phyloP scores from a whole-genome alignment of 2,113 vertebrate species.

The Lethenteron reissneri region DNA sequence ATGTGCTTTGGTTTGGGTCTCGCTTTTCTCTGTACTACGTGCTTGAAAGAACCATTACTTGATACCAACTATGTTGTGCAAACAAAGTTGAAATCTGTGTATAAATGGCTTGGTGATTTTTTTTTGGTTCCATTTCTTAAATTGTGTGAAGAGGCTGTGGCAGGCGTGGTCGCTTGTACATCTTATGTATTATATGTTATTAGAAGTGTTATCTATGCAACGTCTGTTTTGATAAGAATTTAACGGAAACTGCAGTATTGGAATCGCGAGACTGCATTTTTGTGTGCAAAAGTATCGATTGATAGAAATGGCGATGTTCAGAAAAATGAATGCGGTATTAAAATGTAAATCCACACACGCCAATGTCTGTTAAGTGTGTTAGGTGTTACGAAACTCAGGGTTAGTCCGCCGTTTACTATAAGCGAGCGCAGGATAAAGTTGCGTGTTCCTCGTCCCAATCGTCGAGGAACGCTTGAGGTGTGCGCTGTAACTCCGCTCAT shows the following conservation, averaged over 20 bases:
- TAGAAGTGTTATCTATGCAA: slow-evolving; percentile 5
- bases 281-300: background rate
- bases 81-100: slow-evolving; percentile 1
- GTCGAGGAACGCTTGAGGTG: too few relatives aligned
- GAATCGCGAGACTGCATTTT: background rate
- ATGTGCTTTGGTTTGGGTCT: background rate
- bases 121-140: slow-evolving; percentile 1
- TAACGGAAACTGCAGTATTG: background rate
- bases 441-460: too few relatives aligned
- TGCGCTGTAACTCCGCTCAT: too few relatives aligned
- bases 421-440: too few relatives aligned
- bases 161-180: background rate
- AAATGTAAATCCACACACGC: background rate
- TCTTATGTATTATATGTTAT: background rate
- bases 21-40: background rate
- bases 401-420: background rate
- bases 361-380: background rate
- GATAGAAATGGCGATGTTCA: background rate
- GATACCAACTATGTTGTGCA: background rate
- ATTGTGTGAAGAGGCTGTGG: slow-evolving; percentile 5
- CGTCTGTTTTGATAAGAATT: background rate
- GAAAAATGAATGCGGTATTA: background rate
- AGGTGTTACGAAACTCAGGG: background rate
- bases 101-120: slow-evolving; percentile 3
- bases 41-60: slow-evolving; percentile 5